Evolutionary conservation across 35 echinoderm and acorn worm genomes (phyloP), one percentile per base, ranked within the genome.

Genomic region (Ophiothrix spiculata): DNA sequence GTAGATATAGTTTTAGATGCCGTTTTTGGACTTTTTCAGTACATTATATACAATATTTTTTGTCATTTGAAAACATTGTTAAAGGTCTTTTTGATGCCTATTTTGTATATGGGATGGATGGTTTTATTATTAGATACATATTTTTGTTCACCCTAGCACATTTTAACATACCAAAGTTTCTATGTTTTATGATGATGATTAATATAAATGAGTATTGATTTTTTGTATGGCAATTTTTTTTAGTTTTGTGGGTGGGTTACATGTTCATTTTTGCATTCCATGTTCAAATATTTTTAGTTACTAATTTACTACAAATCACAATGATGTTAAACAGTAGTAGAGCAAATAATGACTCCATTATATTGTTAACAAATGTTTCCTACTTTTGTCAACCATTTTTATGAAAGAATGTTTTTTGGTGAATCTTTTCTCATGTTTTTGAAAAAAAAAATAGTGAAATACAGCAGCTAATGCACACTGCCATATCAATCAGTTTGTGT

Each of bases 1-100:
- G 60, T 69, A 69, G 60, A 69, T 2, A 10, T 69, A 69, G 60
- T 4, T 69, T 69, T 69, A 69, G 60, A 69, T 69, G 60, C 60
- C 60, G 29, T 25, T 69, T 69, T 69, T 69, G 4, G 60, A 10
- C 25, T 69, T 69, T 69, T 69, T 69, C 60, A 69, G 60, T 69
- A 69, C 60, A 69, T 69, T 69, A 69, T 69, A 69, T 69, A 69
- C 60, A 69, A 69, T 69, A 69, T 69, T 69, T 69, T 69, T 69
- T 69, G 60, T 69, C 60, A 69, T 69, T 69, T 69, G 60, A 28
- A 69, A 15, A 69, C 60, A 12, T 69, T 69, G 60, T 69, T 69
- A 28, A n/a, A 69, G 60, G 23, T 69, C 60, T 69, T 69, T n/a
- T 69, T 69, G 60, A 69, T 69, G 60, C 60, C 60, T 69, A 69